These are phyloP conservation scores for Copsychus sechellarum DNA, from an alignment of 2,113 vertebrate genomes.

Conservation along the genomic window DNA sequence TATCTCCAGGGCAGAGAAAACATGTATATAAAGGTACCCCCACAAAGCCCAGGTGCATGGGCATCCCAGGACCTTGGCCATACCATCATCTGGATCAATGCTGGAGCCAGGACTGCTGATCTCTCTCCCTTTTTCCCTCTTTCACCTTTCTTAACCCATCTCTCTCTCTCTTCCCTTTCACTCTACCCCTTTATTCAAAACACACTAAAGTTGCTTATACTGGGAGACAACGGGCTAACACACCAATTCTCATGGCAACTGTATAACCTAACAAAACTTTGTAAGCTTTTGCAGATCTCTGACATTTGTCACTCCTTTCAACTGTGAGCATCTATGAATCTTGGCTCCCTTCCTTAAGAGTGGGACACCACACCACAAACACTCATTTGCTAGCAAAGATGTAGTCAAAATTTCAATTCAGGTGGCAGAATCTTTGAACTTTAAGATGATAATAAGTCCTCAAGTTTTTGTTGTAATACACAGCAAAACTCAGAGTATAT, in stretches of 20 bases:
- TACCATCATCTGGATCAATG: not conserved
- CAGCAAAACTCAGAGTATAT: not conserved
- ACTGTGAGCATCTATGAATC: not conserved
- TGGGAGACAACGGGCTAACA: not conserved
- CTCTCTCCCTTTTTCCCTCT: not conserved
- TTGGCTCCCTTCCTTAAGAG: not conserved
- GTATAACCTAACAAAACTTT: not conserved
- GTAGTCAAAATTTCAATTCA: not conserved
- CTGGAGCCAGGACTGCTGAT: not conserved
- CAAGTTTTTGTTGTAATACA: not conserved
- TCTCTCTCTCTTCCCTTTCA: not conserved
- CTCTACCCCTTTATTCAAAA: not conserved
- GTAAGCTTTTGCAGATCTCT: not conserved
- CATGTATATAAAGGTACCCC: not conserved
- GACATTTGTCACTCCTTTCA: not conserved
- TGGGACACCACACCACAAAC: not conserved
- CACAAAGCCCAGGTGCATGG: not conserved
- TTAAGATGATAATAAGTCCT: not conserved
- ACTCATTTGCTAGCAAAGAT: not conserved
- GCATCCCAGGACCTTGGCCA: not conserved
- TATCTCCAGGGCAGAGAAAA: not conserved
- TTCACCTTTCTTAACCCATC: not conserved
- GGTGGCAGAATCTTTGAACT: not conserved
- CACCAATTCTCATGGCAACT: not conserved
- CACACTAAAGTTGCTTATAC: not conserved